These are phyloP conservation scores for Frankliniella intonsa DNA, from an alignment of 2,888 invertebrate species.

Conservation along the genomic window DNA sequence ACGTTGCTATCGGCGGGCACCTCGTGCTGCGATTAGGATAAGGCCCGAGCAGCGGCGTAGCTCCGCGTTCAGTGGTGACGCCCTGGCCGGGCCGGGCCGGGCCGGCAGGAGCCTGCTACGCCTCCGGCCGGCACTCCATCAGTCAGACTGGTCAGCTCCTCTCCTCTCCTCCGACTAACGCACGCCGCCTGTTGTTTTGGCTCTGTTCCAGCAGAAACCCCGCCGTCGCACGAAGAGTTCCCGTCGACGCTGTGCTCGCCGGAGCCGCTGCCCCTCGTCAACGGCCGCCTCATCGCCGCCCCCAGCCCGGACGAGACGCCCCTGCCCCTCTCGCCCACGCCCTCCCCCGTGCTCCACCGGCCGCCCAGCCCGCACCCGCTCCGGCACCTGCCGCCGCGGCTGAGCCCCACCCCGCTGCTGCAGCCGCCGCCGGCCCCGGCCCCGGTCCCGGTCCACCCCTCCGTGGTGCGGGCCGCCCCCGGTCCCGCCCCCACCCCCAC, in stretches of 20 bases:
- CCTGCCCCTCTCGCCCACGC: slow-evolving; percentile 42
- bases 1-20: no score
- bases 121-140: no score
- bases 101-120: no score
- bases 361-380: neutral
- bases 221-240: slow-evolving; percentile 42
- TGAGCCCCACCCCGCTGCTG: neutral
- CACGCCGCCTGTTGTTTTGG: slow-evolving; percentile 3
- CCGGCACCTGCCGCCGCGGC: neutral
- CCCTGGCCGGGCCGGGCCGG: no score
- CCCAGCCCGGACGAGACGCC: neutral
- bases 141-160: no score
- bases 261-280: slow-evolving; percentile 38
- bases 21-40: no score
- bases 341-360: neutral
- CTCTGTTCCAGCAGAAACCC: slow-evolving; percentile 48
- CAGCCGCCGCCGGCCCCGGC: neutral
- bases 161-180: neutral
- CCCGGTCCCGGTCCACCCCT: neutral
- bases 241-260: slow-evolving; percentile 35
- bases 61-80: no score
- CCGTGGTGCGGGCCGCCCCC: slow-evolving; percentile 30
- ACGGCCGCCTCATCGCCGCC: neutral
- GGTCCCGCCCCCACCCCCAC: slow-evolving; percentile 34
- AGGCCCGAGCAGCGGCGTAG: no score